Percentiles rank a stretch among this genome's conserved stretches.
Evolutionary conservation across 2,797 vertebrate species (phyloP).

Genomic region (Pangasius macronema): DNA sequence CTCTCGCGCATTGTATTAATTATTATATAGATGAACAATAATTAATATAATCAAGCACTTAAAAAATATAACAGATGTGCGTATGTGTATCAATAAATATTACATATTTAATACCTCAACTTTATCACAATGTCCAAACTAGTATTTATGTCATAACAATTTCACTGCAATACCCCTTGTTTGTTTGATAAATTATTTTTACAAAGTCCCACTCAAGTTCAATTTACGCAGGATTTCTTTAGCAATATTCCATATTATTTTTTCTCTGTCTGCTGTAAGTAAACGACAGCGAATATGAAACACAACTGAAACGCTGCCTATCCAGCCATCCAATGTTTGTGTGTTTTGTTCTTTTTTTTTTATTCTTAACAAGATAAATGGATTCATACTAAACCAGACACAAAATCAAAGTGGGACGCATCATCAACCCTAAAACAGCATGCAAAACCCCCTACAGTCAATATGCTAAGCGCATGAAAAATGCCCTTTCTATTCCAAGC

Average conservation of each 20-base stretch:
- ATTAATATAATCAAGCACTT: conserved; percentile 16
- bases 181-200: conserved; percentile 17
- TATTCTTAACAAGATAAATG: conserved; percentile 41
- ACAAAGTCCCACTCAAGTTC: background rate
- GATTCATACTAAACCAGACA: conserved; percentile 45
- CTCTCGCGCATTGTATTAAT: background rate
- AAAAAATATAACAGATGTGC: background rate
- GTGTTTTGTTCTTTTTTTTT: conserved; percentile 10
- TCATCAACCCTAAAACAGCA: conserved; percentile 45
- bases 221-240: conserved; percentile 8
- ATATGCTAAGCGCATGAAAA: conserved; percentile 42
- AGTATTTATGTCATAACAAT: background rate
- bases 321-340: background rate
- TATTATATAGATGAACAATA: background rate
- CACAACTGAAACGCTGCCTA: background rate
- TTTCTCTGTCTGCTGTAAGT: background rate
- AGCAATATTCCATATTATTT: background rate
- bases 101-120: background rate
- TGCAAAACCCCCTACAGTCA: conserved; percentile 39
- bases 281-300: conserved; percentile 9
- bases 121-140: background rate
- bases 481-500: conserved; percentile 29
- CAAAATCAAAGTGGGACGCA: conserved; percentile 47
- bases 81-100: background rate
- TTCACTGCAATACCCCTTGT: background rate